A percentile compares a stretch with the other conserved stretches of the same genome.
Evolutionary conservation across 2,113 vertebrate genomes (phyloP).

Genomic region (Hemiscyllium ocellatum): DNA sequence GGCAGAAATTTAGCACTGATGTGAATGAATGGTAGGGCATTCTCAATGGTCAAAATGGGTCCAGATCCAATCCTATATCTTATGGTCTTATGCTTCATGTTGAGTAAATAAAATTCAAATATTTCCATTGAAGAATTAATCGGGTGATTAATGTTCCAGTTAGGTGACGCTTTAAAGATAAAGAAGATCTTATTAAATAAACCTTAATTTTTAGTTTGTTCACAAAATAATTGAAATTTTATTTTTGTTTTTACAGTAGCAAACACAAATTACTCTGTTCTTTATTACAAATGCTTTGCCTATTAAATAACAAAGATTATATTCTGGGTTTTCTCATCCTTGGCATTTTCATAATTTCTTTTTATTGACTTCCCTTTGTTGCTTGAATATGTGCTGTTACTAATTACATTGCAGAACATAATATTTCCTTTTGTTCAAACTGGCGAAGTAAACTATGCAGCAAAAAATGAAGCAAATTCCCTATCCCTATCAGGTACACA

Average conservation of each 20-base stretch:
- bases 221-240: slow-evolving; percentile 4
- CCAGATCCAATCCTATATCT: not conserved
- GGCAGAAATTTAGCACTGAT: not conserved
- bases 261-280: not conserved
- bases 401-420: not conserved
- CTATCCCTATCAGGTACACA: not conserved
- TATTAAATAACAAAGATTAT: not conserved
- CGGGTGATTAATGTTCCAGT: not conserved
- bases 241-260: not conserved
- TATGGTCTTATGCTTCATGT: not conserved
- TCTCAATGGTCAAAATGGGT: not conserved
- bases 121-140: not conserved
- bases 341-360: not conserved
- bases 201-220: not conserved
- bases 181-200: not conserved
- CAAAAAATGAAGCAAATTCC: not conserved
- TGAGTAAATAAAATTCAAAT: not conserved
- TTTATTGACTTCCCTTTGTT: not conserved
- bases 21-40: not conserved
- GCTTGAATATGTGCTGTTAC: not conserved
- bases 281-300: not conserved
- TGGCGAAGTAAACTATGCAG: not conserved
- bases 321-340: not conserved
- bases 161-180: not conserved
- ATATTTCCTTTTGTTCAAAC: not conserved